Percentiles rank a stretch among this genome's conserved stretches.
Evolutionary conservation across 2,888 invertebrate species (phyloP).

Genomic region (Hemithea aestivaria): DNA sequence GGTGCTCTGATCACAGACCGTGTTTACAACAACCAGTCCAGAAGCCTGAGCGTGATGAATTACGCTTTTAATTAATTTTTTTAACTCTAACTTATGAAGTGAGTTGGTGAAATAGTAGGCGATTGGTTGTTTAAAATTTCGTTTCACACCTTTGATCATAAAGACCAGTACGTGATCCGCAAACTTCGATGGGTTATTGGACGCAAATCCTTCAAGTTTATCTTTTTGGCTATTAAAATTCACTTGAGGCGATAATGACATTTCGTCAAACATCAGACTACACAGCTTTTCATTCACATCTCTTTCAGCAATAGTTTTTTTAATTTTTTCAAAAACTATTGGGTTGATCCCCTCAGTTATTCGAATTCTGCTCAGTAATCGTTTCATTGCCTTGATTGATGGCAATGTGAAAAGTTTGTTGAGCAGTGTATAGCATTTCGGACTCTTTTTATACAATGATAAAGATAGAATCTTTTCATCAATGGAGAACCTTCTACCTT

Average conservation of each 20-base stretch:
- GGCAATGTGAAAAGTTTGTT: conserved; percentile 10
- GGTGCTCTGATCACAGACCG: conserved; percentile 31
- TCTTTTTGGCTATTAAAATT: not conserved
- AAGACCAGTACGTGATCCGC: conserved; percentile 29
- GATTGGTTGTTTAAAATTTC: conserved; percentile 26
- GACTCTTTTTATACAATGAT: conserved; percentile 12
- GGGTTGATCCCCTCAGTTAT: conserved; percentile 20
- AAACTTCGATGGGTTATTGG: conserved; percentile 11
- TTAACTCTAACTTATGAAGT: conserved; percentile 21
- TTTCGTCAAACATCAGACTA: conserved; percentile 24
- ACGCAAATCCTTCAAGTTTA: conserved; percentile 19
- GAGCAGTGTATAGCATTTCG: conserved; percentile 13
- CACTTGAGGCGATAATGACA: conserved; percentile 16
- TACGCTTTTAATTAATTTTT: conserved; percentile 22
- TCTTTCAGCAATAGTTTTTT: conserved; percentile 11
- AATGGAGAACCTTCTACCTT: conserved; percentile 8
- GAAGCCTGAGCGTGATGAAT: conserved; percentile 10
- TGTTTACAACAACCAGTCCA: conserved; percentile 19
- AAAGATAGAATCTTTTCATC: conserved; percentile 13
- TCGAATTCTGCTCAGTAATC: conserved; percentile 19
- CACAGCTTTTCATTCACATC: conserved; percentile 15
- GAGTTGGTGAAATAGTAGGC: conserved; percentile 31
- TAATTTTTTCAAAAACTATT: conserved; percentile 22
- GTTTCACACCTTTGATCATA: conserved; percentile 29
- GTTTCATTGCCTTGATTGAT: conserved; percentile 16